Evolutionary conservation across 2,113 vertebrate genomes (phyloP).

Genomic region (Gorsachius goisagi): DNA sequence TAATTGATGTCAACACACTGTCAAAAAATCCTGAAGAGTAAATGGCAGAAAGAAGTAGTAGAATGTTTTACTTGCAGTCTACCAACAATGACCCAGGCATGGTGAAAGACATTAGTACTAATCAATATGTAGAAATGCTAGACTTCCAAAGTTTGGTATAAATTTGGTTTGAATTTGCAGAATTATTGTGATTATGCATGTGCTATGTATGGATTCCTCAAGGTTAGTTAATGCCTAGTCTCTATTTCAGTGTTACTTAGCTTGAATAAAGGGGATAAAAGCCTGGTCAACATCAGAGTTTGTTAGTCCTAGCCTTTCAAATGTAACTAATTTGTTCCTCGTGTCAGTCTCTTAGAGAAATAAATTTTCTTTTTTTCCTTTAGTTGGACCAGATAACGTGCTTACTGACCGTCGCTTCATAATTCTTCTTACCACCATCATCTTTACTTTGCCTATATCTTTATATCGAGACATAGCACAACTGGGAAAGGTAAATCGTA

Average conservation of each 20-base stretch:
- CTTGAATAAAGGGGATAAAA: background rate
- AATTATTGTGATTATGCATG: background rate
- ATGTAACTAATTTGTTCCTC: background rate
- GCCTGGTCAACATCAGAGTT: background rate
- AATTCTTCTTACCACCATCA: constrained; percentile 82
- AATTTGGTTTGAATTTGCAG: background rate
- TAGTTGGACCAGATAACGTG: constrained; percentile 83
- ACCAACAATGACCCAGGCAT: background rate
- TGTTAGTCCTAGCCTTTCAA: background rate
- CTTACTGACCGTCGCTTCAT: constrained; percentile 86
- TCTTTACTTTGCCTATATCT: constrained; percentile 88
- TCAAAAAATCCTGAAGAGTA: background rate
- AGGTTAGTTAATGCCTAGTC: background rate
- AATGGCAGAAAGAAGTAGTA: background rate
- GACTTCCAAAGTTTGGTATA: background rate
- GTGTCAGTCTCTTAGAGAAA: background rate
- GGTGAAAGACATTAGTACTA: background rate
- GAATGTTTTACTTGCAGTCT: background rate
- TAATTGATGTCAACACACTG: background rate
- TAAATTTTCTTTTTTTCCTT: constrained; percentile 54
- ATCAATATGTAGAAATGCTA: background rate
- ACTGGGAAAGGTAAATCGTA: constrained; percentile 87
- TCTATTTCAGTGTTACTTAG: background rate
- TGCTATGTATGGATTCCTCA: background rate
- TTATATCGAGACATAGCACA: constrained; percentile 87